Conservation (phyloP, 2,888 invertebrate species). For the Drosophila anceps region DNA sequence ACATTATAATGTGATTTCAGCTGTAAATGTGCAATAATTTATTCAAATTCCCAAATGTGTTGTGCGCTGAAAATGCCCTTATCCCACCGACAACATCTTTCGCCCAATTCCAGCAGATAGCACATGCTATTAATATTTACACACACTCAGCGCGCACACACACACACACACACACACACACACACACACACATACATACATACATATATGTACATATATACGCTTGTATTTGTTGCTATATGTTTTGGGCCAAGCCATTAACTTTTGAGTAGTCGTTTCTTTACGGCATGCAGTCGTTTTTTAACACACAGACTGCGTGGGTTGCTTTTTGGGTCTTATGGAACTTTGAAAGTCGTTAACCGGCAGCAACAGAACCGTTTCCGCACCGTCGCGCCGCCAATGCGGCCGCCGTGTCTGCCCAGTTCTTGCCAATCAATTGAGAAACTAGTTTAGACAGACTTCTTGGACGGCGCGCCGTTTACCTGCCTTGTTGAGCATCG, state of each 20-base stretch:
- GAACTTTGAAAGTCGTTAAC: constrained; percentile 77
- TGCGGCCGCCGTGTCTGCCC: background rate
- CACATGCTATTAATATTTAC: constrained; percentile 76
- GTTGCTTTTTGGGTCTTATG: constrained; percentile 57
- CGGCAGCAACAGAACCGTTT: constrained; percentile 50
- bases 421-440: constrained; percentile 56
- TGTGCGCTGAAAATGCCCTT: constrained; percentile 28
- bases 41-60: constrained; percentile 77
- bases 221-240: constrained; percentile 31
- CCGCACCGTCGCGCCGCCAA: background rate
- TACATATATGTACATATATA: background rate
- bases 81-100: background rate
- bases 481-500: constrained; percentile 63
- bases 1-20: constrained; percentile 77
- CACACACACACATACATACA: no score
- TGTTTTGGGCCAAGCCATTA: constrained; percentile 71
- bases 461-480: constrained; percentile 45
- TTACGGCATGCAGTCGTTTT: constrained; percentile 53
- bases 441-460: constrained; percentile 74
- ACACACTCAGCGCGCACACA: constrained; percentile 25
- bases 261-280: constrained; percentile 58
- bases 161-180: background rate
- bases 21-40: constrained; percentile 81
- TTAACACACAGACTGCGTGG: constrained; percentile 55
- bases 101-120: constrained; percentile 37